Conservation (phyloP, 2,888 invertebrate species). For the Alitta virens region DNA sequence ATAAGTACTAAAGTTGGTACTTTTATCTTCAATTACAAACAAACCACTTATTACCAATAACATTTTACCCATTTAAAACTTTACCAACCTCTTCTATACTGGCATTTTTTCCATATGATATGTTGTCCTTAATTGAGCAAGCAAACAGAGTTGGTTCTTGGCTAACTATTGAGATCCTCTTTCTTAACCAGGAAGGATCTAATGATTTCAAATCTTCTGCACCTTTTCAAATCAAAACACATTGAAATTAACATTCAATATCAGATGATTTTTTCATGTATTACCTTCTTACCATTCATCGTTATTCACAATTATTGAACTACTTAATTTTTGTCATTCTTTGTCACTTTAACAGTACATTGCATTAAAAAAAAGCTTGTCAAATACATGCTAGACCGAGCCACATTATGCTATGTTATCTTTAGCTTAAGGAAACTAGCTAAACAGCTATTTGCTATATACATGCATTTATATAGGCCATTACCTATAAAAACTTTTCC, state of each 20-base stretch:
- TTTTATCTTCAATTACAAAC: neutral
- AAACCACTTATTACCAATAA: neutral
- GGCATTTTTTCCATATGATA: slow-evolving; percentile 44
- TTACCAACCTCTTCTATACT: slow-evolving; percentile 30
- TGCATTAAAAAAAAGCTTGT: no score
- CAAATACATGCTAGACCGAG: no score
- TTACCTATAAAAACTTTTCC: slow-evolving; percentile 40
- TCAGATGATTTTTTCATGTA: neutral
- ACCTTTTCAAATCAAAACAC: slow-evolving; percentile 29
- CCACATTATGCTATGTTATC: no score
- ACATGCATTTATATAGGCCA: no score
- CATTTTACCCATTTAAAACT: neutral
- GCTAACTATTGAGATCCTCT: slow-evolving; percentile 37
- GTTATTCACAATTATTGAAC: no score
- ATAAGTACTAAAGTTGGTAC: neutral
- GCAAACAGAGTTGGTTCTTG: slow-evolving; percentile 54
- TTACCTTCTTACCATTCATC: neutral
- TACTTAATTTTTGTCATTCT: no score
- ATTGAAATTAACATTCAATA: neutral
- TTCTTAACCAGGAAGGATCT: slow-evolving; percentile 43
- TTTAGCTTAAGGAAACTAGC: no score
- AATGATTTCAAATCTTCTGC: slow-evolving; percentile 39
- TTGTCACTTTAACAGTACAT: no score
- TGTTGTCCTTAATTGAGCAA: slow-evolving; percentile 52
- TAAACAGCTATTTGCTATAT: no score